Evolutionary conservation across 2,797 vertebrate genomes (phyloP), one percentile per base, ranked within the genome.

Genomic region (Liasis olivaceus): DNA sequence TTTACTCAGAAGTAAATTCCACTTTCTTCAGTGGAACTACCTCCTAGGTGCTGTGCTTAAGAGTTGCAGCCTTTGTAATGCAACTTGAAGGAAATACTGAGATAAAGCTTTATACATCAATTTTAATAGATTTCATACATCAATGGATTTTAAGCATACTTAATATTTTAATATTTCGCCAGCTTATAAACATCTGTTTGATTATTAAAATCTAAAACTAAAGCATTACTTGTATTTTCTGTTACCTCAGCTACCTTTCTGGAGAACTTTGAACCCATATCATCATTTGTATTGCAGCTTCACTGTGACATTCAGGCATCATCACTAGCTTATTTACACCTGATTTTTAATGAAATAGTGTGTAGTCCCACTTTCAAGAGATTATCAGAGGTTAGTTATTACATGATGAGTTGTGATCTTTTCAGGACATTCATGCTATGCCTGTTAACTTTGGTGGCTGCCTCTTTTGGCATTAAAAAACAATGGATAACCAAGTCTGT

Each of bases 341-440:
- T 24, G 28, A 2, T 14, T 58, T 63, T 58, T 42, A 84, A 63
- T 56, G 9, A 28, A 60, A 28, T 87, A 77, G 84, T 24, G 9
- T 47, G 0, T 86, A 26, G 63, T 54, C 63, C 17, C 42, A 26
- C 13, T 89, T 87, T 77, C 72, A 87, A 87, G 58, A 26, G 15
- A 47, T 85, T 58, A 15, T 59, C 26, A 20, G 36, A n/a, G 42
- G 20, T 28, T 47, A 66, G 14, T 92, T 77, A 87, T 94, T 36
- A 92, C 77, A 89, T 93, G 95, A 93, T 93, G 51, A 92, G 2
- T 63, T 87, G 69, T 90, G 77, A 94, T 69, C 87, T 95, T 96
- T 96, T 93, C 47, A 89, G 85, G 84, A 2, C 63, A 17, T 66
- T 89, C 66, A 15, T 31, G 92, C 91, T 93, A 90, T 94, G 63